Base-by-base conservation (phyloP, 2,888 invertebrate species). In the Pheosia gnoma region DNA sequence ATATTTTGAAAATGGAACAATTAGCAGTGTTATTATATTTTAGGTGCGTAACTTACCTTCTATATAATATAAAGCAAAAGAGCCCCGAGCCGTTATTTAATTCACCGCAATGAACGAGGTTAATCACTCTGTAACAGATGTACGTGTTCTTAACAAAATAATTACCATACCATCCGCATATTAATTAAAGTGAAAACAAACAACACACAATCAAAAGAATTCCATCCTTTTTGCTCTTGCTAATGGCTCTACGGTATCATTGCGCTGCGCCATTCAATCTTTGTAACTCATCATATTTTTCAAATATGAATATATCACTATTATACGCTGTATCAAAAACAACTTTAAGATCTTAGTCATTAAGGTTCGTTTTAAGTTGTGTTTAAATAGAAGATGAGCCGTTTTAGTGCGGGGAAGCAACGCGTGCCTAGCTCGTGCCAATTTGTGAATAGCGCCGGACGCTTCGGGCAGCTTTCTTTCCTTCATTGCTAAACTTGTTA, bases 371-470 rank as follows among this genome's bases (percentile, higher is more conserved):
- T 79, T 76, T 86, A 4, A 47, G 38, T 60, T 74, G 57, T n/a
- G 3, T 25, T 8, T 9, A 36, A 13, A 52, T 55, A 51, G 63
- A 59, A 72, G 67, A 79, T 87, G 72, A 58, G 75, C 57, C 75
- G 47, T 83, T 87, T 62, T 64, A 63, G 53, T 62, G 67, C 68
- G 72, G 62, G 51, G 66, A 66, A 55, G 65, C 69, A 82, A 85
- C 90, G 91, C 90, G 91, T 91, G 92, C 86, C 88, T 84, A 87
- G 91, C 91, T 92, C 92, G 92, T 92, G 91, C 91, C 91, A 92
- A 93, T 91, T 92, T 92, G 93, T 91, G 91, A 89, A 90, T 89
- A 91, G 88, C 89, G 86, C 87, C 89, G 90, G 89, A 88, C 89
- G 91, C 90, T 88, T 78, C 83, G 81, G 86, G 88, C 89, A 85